Conservation (phyloP, 2,888 invertebrate genomes). For the Fragum whitleyi region DNA sequence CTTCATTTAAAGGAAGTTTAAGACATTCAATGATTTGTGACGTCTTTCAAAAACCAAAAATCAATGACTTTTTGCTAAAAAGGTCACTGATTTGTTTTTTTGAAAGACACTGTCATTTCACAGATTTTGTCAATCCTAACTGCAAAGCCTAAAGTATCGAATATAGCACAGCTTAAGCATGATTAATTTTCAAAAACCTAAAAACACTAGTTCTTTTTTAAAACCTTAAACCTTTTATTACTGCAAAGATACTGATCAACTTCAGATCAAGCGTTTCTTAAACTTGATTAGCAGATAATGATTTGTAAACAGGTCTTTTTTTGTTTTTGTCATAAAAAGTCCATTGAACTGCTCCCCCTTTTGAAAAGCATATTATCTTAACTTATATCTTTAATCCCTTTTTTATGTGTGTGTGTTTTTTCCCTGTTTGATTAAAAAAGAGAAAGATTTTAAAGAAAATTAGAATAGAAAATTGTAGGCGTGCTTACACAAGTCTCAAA, state of each 20-base stretch:
- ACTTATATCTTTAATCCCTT: constrained; percentile 2
- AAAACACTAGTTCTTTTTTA: constrained; percentile 38
- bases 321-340: constrained; percentile 30
- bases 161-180: constrained; percentile 32
- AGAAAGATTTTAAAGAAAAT: no score
- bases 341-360: neutral
- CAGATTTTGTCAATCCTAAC: constrained; percentile 30
- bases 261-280: constrained; percentile 47
- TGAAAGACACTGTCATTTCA: no score
- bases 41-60: no score
- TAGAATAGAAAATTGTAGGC: no score
- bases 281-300: constrained; percentile 52
- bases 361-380: neutral
- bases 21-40: neutral
- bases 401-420: no score
- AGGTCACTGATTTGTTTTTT: neutral
- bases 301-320: constrained; percentile 58
- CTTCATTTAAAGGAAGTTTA: neutral
- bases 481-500: no score
- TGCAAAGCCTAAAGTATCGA: constrained; percentile 36
- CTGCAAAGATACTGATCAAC: constrained; percentile 58
- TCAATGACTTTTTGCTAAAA: no score
- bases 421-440: no score
- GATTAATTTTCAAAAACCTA: constrained; percentile 47
- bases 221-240: constrained; percentile 54